Evolutionary conservation across 2,888 invertebrate genomes (phyloP).

Genomic region (Rosalia funebris): DNA sequence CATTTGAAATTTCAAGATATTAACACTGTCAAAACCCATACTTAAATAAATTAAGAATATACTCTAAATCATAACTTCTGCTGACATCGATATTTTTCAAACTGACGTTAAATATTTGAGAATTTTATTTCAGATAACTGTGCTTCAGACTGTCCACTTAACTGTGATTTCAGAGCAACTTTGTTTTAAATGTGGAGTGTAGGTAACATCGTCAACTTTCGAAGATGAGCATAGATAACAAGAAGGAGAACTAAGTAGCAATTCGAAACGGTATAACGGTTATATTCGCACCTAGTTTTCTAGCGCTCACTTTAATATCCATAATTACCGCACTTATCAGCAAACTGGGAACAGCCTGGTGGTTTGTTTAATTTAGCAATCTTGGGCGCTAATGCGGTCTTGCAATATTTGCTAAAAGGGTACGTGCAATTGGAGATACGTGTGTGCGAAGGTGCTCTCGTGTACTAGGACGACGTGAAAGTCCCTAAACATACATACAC

Average conservation of each 20-base stretch:
- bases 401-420: conserved; percentile 56
- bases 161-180: no score
- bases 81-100: no score
- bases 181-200: no score
- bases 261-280: not conserved
- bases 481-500: conserved; percentile 32
- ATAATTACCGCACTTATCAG: conserved; percentile 56
- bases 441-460: conserved; percentile 38
- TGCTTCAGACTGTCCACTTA: no score
- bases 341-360: conserved; percentile 48
- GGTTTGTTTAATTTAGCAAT: conserved; percentile 61
- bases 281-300: conserved; percentile 21
- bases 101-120: no score
- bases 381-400: conserved; percentile 52
- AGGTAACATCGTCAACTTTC: no score
- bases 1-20: no score
- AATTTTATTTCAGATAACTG: no score
- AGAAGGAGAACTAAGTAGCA: not conserved
- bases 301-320: conserved; percentile 37
- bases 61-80: no score
- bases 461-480: conserved; percentile 27
- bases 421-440: conserved; percentile 43
- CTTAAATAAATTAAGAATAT: no score
- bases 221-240: no score
- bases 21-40: no score